phyloP scores from a whole-genome alignment of 2,888 invertebrate species.

The Podabrus alpinus region DNA sequence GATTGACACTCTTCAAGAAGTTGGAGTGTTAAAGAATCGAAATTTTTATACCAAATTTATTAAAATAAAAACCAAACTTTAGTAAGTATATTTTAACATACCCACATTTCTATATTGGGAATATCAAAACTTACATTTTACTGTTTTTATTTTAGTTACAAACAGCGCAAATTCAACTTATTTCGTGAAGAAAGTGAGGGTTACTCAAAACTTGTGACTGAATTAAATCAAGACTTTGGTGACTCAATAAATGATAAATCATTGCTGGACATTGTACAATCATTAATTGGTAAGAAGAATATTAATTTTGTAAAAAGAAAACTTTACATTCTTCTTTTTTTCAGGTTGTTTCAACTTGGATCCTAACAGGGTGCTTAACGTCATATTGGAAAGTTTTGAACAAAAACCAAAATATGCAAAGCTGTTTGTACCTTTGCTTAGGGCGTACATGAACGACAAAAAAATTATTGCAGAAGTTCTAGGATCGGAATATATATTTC shows the following conservation, averaged over 20 bases:
- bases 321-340: constrained; percentile 39
- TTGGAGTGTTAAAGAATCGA: constrained; percentile 86
- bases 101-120: not conserved
- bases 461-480: constrained; percentile 91
- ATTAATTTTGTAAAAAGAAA: not conserved
- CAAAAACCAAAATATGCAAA: constrained; percentile 76
- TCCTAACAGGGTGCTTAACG: constrained; percentile 95
- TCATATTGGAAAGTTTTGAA: constrained; percentile 96
- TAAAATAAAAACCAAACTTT: constrained; percentile 96
- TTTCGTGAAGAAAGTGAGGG: constrained; percentile 99
- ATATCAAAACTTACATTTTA: not conserved
- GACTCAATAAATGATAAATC: constrained; percentile 67
- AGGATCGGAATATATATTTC: constrained; percentile 85
- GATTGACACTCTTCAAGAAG: constrained; percentile 90
- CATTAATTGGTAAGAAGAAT: constrained; percentile 78
- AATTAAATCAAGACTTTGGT: constrained; percentile 83
- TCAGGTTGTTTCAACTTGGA: constrained; percentile 98
- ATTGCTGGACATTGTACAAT: constrained; percentile 87
- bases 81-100: constrained; percentile 70
- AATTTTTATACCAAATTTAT: constrained; percentile 94
- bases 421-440: constrained; percentile 84
- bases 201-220: constrained; percentile 93
- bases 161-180: constrained; percentile 98
- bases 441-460: constrained; percentile 86
- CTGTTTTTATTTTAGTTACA: constrained; percentile 75